phyloP scores from a whole-genome alignment of 1,140 invertebrate species.

The Thalassaphorura encarpata region DNA sequence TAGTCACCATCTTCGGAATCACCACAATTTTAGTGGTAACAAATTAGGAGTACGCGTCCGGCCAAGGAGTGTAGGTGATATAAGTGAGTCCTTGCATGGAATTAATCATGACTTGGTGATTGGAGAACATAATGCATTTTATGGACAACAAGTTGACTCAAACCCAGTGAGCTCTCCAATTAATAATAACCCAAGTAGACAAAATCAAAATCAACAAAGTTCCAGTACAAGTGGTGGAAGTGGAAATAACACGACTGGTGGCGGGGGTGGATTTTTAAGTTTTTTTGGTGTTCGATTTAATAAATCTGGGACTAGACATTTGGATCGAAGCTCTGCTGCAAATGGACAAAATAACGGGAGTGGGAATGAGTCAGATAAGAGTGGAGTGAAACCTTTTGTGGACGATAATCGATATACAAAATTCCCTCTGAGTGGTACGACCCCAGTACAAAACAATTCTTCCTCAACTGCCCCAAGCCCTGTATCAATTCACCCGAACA shows the following conservation, averaged over 20 bases:
- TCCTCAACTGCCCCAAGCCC: background rate
- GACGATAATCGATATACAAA: slow-evolving; percentile 35
- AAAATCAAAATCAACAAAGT: background rate
- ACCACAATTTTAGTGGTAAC: background rate
- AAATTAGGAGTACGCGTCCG: background rate
- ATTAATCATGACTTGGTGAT: too few relatives aligned
- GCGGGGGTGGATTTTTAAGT: slow-evolving; percentile 24
- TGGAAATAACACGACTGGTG: slow-evolving; percentile 16
- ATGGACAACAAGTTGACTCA: background rate
- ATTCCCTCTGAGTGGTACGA: slow-evolving; percentile 26
- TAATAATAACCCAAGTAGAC: background rate
- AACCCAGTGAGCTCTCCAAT: background rate
- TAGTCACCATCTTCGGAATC: background rate
- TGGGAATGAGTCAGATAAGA: slow-evolving; percentile 17
- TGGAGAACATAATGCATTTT: background rate
- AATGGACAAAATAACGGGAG: slow-evolving; percentile 1
- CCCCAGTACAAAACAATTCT: background rate
- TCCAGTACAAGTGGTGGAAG: background rate
- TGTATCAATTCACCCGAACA: background rate
- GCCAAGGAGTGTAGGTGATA: slow-evolving; percentile 20
- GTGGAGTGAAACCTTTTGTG: background rate
- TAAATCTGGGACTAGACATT: slow-evolving; percentile 27
- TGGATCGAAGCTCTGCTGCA: slow-evolving; percentile 15
- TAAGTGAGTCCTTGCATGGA: slow-evolving; percentile 14
- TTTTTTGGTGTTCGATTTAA: slow-evolving; percentile 28